These are phyloP conservation scores for Clusia tigrina DNA, from an alignment of 2,888 invertebrate species.

Conservation along the genomic window DNA sequence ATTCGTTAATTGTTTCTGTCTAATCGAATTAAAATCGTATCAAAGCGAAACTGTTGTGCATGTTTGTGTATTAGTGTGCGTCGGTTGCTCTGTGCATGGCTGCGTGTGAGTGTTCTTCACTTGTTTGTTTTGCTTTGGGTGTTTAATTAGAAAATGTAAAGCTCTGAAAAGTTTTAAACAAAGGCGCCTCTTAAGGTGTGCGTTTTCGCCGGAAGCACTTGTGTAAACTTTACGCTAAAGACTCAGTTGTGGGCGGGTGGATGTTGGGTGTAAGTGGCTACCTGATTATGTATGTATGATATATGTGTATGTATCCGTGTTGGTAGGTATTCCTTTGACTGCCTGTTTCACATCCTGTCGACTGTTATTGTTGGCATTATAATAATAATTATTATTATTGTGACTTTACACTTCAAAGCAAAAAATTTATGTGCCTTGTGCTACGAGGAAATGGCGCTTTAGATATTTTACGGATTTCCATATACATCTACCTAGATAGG, in stretches of 20 bases:
- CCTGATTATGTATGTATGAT: constrained; percentile 11
- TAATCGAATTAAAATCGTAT: constrained; percentile 65
- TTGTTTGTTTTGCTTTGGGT: constrained; percentile 38
- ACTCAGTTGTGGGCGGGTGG: constrained; percentile 44
- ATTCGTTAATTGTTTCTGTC: constrained; percentile 64
- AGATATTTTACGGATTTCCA: too few relatives aligned
- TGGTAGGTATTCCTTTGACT: too few relatives aligned
- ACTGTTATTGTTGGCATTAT: constrained; percentile 34
- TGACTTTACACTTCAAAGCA: constrained; percentile 56
- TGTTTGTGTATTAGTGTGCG: constrained; percentile 14
- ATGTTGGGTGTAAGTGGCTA: constrained; percentile 33
- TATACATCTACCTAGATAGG: too few relatives aligned
- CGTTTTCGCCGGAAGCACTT: constrained; percentile 38
- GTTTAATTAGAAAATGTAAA: constrained; percentile 54
- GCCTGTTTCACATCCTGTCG: constrained; percentile 30
- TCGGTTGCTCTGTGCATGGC: constrained; percentile 33
- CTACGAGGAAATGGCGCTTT: too few relatives aligned
- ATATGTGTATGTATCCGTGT: too few relatives aligned
- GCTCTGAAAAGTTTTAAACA: constrained; percentile 16
- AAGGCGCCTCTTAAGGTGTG: constrained; percentile 48
- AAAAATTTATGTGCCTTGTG: background rate
- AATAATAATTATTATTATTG: constrained; percentile 35
- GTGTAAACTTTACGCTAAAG: constrained; percentile 11
- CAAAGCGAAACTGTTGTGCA: constrained; percentile 32
- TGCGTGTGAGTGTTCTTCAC: constrained; percentile 22